Evolutionary conservation across 2,888 invertebrate species (phyloP).

Genomic region (Caenorhabditis uteleia): DNA sequence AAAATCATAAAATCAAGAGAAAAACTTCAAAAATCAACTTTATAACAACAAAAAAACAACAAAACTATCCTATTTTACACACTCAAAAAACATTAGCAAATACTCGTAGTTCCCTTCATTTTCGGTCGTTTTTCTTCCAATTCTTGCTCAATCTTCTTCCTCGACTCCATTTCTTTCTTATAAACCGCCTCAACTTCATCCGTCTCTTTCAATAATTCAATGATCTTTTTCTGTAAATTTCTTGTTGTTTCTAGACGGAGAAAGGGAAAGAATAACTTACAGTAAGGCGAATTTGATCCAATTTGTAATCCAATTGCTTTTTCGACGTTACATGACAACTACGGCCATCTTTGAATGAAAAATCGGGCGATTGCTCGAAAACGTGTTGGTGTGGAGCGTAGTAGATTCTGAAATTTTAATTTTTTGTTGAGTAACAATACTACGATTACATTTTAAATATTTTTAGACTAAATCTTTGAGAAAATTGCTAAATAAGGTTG

Average conservation of each 20-base stretch:
- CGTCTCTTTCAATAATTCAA: constrained; percentile 55
- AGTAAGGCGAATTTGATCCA: constrained; percentile 64
- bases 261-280: constrained; percentile 35
- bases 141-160: constrained; percentile 24
- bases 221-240: constrained; percentile 60
- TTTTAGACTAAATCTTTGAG: too few species aligned
- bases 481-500: too few species aligned
- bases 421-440: neutral
- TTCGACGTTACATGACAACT: constrained; percentile 55
- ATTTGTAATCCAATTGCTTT: constrained; percentile 52
- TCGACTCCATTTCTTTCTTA: constrained; percentile 11
- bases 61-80: neutral
- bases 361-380: constrained; percentile 63
- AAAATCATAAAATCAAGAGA: neutral
- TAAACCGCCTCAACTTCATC: constrained; percentile 48
- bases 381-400: constrained; percentile 58
- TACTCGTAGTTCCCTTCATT: constrained; percentile 16
- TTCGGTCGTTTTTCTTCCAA: constrained; percentile 13
- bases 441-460: too few species aligned
- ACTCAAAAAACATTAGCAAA: neutral
- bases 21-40: neutral
- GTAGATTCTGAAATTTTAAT: constrained; percentile 60
- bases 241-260: neutral
- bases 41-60: neutral
- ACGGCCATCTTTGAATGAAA: constrained; percentile 60